Evolutionary conservation across 92 coral and sea anemone genomes (phyloP).

Genomic region (Parazoanthus darwini): DNA sequence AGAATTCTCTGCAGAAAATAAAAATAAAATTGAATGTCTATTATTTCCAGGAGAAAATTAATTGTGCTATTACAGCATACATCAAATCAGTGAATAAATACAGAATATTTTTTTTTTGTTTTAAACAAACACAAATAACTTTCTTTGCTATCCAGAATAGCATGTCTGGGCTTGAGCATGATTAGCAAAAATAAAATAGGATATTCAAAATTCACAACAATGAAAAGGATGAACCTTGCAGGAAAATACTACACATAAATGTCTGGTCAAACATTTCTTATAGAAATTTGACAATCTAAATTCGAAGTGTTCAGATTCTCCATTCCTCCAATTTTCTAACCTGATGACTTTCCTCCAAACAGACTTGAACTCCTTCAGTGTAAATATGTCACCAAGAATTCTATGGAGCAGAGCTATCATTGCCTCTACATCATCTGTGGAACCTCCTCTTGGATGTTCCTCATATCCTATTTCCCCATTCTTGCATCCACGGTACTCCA

Average conservation of each 20-base stretch:
- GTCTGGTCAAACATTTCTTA: too few species aligned
- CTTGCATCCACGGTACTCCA: conserved; percentile 60
- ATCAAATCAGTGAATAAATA: not conserved
- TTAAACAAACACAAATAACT: not conserved
- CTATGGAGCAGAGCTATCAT: conserved; percentile 59
- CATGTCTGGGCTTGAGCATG: not conserved
- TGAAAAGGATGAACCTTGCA: too few species aligned
- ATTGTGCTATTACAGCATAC: too few species aligned
- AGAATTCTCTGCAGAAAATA: too few species aligned
- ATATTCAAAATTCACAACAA: too few species aligned
- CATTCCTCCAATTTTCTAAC: conserved; percentile 30
- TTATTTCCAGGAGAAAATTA: too few species aligned
- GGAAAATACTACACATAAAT: too few species aligned
- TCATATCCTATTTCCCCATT: conserved; percentile 55
- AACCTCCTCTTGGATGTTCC: conserved; percentile 70
- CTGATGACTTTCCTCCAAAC: conserved; percentile 66
- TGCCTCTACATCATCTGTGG: conserved; percentile 70
- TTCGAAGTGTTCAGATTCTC: too few species aligned
- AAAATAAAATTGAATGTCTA: too few species aligned
- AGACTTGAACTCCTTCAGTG: conserved; percentile 62
- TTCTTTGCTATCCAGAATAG: not conserved
- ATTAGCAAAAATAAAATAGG: not conserved
- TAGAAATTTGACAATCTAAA: too few species aligned
- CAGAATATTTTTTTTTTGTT: not conserved
- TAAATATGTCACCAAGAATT: conserved; percentile 57